Evolutionary conservation across 2,888 invertebrate species (phyloP).

Genomic region (Cybosia mesomella): DNA sequence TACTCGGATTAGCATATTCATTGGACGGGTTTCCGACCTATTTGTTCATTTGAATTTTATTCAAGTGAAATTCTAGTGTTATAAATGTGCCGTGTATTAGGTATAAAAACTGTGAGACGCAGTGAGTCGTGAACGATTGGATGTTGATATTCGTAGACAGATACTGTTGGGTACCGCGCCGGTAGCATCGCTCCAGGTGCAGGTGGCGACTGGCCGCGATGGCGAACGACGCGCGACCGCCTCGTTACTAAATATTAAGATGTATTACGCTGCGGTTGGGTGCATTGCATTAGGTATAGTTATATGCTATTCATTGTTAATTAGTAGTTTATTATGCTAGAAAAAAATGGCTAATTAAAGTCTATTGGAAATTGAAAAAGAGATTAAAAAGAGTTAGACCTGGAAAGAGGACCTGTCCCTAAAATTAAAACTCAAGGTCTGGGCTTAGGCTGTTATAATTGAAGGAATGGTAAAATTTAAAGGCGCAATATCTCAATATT

Average conservation of each 20-base stretch:
- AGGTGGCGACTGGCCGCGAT: conserved; percentile 68
- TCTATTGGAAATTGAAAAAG: no score
- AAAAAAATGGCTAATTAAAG: background rate
- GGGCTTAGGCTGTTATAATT: no score
- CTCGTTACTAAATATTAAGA: conserved; percentile 35
- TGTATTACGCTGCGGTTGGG: conserved; percentile 26
- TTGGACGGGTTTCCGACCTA: conserved; percentile 50
- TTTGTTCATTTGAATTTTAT: conserved; percentile 54
- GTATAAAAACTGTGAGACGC: conserved; percentile 64
- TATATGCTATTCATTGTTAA: conserved; percentile 11
- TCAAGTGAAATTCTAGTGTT: conserved; percentile 55
- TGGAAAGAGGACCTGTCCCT: background rate
- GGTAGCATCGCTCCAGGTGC: conserved; percentile 17
- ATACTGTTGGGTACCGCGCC: conserved; percentile 25
- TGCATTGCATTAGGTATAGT: conserved; percentile 19
- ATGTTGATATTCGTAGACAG: conserved; percentile 47
- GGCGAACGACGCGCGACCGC: conserved; percentile 74
- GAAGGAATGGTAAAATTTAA: no score
- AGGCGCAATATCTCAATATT: no score
- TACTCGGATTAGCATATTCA: conserved; percentile 56
- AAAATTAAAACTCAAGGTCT: no score
- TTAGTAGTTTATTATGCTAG: background rate
- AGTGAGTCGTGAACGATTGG: conserved; percentile 68
- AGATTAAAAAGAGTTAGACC: background rate
- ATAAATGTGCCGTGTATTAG: conserved; percentile 41